Evolutionary conservation across 2,888 invertebrate genomes (phyloP), one percentile per base, ranked within the genome.

Genomic region (Mesorhabditis belari): DNA sequence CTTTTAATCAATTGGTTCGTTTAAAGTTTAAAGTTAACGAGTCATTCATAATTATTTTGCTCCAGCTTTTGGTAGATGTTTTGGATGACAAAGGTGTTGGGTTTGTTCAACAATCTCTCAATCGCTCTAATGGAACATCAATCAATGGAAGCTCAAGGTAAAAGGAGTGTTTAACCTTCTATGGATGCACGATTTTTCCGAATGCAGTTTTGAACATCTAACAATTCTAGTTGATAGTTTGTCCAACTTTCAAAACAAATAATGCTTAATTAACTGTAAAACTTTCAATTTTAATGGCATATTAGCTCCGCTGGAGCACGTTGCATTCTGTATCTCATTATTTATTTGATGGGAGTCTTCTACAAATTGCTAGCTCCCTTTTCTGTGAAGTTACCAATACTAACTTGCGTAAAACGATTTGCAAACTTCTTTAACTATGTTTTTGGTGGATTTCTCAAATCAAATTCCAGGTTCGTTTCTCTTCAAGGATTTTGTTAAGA

Each of bases 41-140:
- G n/a, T n/a, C n/a, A n/a, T n/a, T n/a, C n/a, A n/a, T n/a, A n/a
- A n/a, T n/a, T n/a, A 17, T 35, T n/a, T 35, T 35, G 44, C 49
- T 53, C 28, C 25, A 70, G 69, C 66, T 73, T 4, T 3, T 63
- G 3, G 62, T 73, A 0, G 73, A 73, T 29, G 58, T 69, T 5
- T 27, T 59, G n/a, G 70, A 70, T 62, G 65, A 65, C 17, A 44
- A 65, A 12, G 69, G 69, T 12, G 51, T 50, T 5, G 55, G 65
- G 64, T 51, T 72, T 57, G 53, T 69, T 66, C 28, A 58, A 53
- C 61, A 55, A n/a, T n/a, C 44, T n/a, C 12, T n/a, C 12, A 9
- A 9, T 9, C 44, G 44, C 12, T 35, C 44, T 35, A 35, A 35
- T n/a, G 44, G 44, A 9, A 9, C 44, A 35, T 35, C 44, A n/a